phyloP scores from a whole-genome alignment of 2,797 vertebrate species.

The Danio choprae region DNA sequence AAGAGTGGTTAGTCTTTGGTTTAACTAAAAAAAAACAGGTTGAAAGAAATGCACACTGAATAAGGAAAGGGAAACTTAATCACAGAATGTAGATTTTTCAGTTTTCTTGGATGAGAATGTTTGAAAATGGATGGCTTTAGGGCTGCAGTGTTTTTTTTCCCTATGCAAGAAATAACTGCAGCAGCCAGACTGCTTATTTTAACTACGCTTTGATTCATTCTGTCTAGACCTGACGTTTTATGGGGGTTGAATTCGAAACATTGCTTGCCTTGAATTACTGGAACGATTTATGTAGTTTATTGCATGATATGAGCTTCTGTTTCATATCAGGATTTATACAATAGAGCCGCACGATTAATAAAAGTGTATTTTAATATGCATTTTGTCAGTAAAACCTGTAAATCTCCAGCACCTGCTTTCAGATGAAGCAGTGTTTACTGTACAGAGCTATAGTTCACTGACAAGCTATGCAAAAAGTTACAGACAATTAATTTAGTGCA shows the following conservation, averaged over 20 bases:
- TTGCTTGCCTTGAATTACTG: not conserved
- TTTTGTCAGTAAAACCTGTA: no score
- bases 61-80: not conserved
- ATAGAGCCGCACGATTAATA: no score
- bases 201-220: conserved; percentile 3
- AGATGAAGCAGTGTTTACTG: no score
- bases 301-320: not conserved
- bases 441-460: no score
- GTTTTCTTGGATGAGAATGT: not conserved
- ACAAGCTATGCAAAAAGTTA: no score
- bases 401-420: no score
- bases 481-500: no score
- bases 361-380: no score
- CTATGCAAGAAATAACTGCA: conserved; percentile 12
- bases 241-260: not conserved
- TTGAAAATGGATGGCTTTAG: conserved; percentile 10
- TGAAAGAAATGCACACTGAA: not conserved
- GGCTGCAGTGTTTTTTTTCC: not conserved
- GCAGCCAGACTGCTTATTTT: conserved; percentile 8
- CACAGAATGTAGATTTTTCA: not conserved
- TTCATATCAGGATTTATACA: not conserved
- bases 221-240: conserved; percentile 14
- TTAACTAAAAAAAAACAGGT: not conserved
- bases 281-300: not conserved
- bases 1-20: not conserved